Evolutionary conservation across 2,113 vertebrate genomes (phyloP), one percentile per base, ranked within the genome.

Genomic region (Geococcyx californianus): DNA sequence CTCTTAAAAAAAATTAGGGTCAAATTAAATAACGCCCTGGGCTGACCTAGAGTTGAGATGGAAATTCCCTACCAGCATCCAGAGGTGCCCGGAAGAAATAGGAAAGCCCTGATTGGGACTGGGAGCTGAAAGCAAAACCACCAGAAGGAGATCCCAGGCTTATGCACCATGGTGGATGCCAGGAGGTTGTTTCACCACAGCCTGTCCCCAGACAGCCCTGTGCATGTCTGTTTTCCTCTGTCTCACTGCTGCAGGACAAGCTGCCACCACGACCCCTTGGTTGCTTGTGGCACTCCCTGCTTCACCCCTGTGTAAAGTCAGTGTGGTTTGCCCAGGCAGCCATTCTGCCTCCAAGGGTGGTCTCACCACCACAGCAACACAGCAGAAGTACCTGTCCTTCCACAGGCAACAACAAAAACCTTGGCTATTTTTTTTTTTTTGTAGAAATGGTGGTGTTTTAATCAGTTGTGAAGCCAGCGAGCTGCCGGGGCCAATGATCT

Each of bases 211-310:
- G 28, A 72, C 31, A 72, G 1, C 7, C n/a, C 56, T 1, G 0
- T 9, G 33, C 42, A 19, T 3, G 13, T 33, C 33, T 60, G 14
- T 19, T 73, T 13, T 44, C 42, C 33, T 49, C 24, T 21, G 36
- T 16, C 23, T 64, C 2, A 0, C 12, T 64, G 38, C 49, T 51
- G 31, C 40, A 84, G 62, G 4, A 73, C 80, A 56, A 64, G 34
- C 7, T 51, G 51, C 4, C 4, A 3, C 29, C 0, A 0, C 36
- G 38, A 51, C 34, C 54, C 36, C 45, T 38, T 7, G 1, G 15
- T 45, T 74, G n/a, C 26, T 0, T 63, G 44, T 19, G 11, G 7
- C 3, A 7, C 6, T 44, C 25, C 7, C n/a, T 38, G 21, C 47
- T 75, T 25, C 5, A 0, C 24, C 40, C 28, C 42, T 5, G 0